Conservation (phyloP, 1,140 invertebrate genomes). For the Drosophila nannoptera region DNA sequence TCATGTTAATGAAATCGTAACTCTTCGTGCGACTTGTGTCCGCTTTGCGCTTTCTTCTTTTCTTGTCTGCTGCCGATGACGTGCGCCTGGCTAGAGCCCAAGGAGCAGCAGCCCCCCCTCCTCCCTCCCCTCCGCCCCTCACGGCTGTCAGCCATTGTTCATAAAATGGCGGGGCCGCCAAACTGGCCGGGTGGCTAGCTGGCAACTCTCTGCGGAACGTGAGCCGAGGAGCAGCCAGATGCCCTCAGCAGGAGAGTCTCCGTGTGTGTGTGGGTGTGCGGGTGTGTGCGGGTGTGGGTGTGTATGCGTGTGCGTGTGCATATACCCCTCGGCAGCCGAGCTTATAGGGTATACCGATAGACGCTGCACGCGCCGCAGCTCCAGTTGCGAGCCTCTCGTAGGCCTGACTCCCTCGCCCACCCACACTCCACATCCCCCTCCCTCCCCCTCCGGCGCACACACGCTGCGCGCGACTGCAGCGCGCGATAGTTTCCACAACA, state of each 20-base stretch:
- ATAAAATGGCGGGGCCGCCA: conserved; percentile 18
- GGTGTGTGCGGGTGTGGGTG: no score
- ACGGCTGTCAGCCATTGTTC: conserved; percentile 26
- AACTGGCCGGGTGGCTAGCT: conserved; percentile 19
- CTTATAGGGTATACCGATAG: not conserved
- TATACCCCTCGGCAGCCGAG: no score
- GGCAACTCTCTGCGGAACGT: conserved; percentile 1
- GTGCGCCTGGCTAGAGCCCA: conserved; percentile 22
- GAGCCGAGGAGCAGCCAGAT: not conserved
- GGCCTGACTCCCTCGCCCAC: not conserved
- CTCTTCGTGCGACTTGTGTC: conserved; percentile 71
- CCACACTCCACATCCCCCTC: not conserved
- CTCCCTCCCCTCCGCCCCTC: no score
- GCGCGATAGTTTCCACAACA: conserved; percentile 46
- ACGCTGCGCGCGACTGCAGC: conserved; percentile 24
- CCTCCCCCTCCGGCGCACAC: not conserved
- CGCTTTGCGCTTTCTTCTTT: conserved; percentile 54
- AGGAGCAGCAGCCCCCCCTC: conserved; percentile 16
- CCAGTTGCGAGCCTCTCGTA: no score
- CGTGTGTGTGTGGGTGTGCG: no score
- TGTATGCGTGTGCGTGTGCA: no score
- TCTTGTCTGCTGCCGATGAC: conserved; percentile 23
- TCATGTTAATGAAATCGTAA: conserved; percentile 78
- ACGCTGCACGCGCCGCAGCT: not conserved
- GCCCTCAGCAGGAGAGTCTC: no score